These are phyloP conservation scores for Chlorospingus flavigularis DNA, from an alignment of 2,797 vertebrate species.

Conservation along the genomic window DNA sequence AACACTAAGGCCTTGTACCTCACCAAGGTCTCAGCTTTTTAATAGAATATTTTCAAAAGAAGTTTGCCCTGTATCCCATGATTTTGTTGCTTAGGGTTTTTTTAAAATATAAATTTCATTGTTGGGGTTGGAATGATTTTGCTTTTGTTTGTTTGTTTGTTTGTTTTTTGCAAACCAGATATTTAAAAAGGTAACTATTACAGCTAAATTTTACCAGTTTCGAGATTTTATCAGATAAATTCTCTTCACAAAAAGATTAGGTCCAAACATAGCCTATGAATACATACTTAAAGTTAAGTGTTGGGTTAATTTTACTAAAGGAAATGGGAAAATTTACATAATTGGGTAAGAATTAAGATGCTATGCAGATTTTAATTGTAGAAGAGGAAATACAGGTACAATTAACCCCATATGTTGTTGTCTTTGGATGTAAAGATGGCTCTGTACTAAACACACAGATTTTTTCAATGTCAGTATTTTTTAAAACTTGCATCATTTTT, in stretches of 20 bases:
- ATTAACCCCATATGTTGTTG: fast-evolving
- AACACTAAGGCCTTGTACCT: background rate
- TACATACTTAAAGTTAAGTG: background rate
- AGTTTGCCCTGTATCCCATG: fast-evolving
- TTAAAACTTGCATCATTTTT: background rate
- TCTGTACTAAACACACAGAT: background rate
- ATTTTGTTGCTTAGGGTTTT: background rate
- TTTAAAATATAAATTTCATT: background rate
- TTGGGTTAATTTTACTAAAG: background rate
- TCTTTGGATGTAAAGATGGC: background rate
- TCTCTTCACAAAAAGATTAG: background rate
- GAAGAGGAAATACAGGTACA: background rate
- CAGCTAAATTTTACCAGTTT: background rate
- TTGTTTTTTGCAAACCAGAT: background rate
- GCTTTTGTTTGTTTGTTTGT: too few species aligned
- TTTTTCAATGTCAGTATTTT: background rate
- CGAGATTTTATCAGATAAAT: background rate
- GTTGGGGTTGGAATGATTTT: fast-evolving
- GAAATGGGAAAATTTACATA: background rate
- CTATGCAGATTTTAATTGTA: background rate
- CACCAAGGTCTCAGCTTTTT: background rate
- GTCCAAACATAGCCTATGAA: background rate
- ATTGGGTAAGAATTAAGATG: background rate
- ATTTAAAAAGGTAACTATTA: background rate
- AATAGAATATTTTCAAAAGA: background rate